Base-by-base conservation (phyloP, 2,888 invertebrate species). In the Temnothorax unifasciatus region DNA sequence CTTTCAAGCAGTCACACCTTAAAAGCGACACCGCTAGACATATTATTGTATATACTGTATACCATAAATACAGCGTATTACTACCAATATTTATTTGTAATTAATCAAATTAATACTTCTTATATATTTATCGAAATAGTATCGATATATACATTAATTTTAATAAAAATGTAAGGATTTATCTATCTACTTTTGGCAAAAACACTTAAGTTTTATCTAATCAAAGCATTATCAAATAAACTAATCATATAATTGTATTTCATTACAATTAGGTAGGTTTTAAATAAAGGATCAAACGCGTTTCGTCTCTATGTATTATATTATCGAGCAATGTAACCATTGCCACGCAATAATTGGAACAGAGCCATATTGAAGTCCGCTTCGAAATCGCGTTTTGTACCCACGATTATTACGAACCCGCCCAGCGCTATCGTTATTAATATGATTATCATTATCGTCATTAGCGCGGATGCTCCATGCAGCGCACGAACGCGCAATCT, bases 401-500 rank as follows among this genome's bases (percentile, higher is more conserved):
- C 13, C 64, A 6, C 13, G 54, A 68, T 68, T 54, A 18, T 59
- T 47, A 13, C 47, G 8, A 61, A 8, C 18, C 44, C 38, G 50
- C 6, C 50, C 66, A 34, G 11, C 13, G 29, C 69, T 59, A 63
- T 83, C 57, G 29, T 25, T 9, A 50, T 74, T 59, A 73, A 71
- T 59, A 63, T 73, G 57, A 79, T 83, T 59, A 44, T 63, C 68
- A 84, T 89, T 81, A 54, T 74, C 59, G 84, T 79, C 71, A 82
- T 86, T 82, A 57, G 52, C 73, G 50, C 66, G 59, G 74, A 76
- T 44, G 82, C 29, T 57, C 59, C 71, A 71, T 85, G 75, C 82
- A 44, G 66, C 6, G 75, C 83, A 52, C 79, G 75, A 84, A 57
- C 59, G 34, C 29, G 44, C 69, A 44, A 68, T 29, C 82, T 82